Evolutionary conservation across 2,113 vertebrate genomes (phyloP), one percentile per base, ranked within the genome.

Genomic region (Trochalopteron elliotii): DNA sequence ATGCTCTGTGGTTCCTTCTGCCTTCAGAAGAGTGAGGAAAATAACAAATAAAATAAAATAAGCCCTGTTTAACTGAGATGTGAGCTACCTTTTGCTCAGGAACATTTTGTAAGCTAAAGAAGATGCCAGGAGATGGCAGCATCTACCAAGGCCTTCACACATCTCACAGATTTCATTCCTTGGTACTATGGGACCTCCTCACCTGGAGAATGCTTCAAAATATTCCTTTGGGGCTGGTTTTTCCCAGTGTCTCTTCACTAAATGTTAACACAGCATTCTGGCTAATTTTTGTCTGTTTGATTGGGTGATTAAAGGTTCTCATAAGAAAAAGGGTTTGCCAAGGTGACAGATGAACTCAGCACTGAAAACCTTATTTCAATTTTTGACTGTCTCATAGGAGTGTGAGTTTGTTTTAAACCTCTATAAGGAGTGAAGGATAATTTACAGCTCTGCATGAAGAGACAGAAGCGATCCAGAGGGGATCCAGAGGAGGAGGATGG

Each of bases 71-170:
- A 42, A 24, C 24, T 11, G 52, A 63, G 52, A 19, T 47, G 22
- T 23, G 18, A 37, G 31, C 40, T 59, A 13, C 14, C 24, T 84
- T 80, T 75, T 56, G 30, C 70, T 76, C 31, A 42, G 82, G 35
- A 77, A 5, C 39, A 27, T 20, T 83, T 67, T 91, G 89, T 72
- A 84, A 81, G 55, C 25, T 0, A 0, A 55, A 77, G 50, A 55
- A 69, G 10, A 56, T 59, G 76, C 97, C 97, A 95, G 94, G 63
- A 97, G 97, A 89, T 97, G 97, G 97, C 97, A 97, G 96, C 76
- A 92, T 84, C 72, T 47, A 84, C 92, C 49, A 72, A 95, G 45
- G 30, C 45, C 84, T 82, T 74, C 37, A 20, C 12, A 7, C 11
- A 12, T 65, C 55, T 69, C 19, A 11, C 27, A 19, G 7, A 15